phyloP scores from a whole-genome alignment of 1,140 invertebrate genomes.

The Spodoptera frugiperda region DNA sequence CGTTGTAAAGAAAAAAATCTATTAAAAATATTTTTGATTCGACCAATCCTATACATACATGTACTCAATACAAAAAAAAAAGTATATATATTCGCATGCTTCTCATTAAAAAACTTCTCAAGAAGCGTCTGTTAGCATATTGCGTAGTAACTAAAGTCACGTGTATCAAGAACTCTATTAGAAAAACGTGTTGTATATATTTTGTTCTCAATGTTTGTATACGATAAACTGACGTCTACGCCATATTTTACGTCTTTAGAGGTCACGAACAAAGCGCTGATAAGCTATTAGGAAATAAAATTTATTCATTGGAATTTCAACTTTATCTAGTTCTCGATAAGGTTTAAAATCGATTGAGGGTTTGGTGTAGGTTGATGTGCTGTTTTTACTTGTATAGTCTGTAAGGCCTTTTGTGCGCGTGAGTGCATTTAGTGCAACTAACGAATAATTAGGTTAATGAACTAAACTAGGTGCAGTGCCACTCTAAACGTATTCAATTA shows the following conservation, averaged over 20 bases:
- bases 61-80: too few species aligned
- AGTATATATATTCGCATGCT: too few species aligned
- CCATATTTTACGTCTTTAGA: constrained; percentile 9
- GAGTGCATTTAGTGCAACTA: constrained; percentile 12
- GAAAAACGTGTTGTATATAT: background rate
- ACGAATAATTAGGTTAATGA: constrained; percentile 28
- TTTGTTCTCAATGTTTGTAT: background rate
- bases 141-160: background rate
- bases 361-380: background rate
- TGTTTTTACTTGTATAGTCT: too few species aligned
- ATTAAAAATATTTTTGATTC: too few species aligned
- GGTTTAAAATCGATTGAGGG: too few species aligned
- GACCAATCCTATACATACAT: too few species aligned
- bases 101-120: too few species aligned
- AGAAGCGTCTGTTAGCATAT: too few species aligned
- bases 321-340: too few species aligned
- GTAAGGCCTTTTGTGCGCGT: background rate
- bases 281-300: background rate
- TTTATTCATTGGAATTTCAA: too few species aligned
- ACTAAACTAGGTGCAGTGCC: constrained; percentile 3
- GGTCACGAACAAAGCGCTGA: constrained; percentile 26
- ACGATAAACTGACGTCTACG: constrained; percentile 2
- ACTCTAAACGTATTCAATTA: too few species aligned
- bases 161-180: background rate
- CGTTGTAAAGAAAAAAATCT: too few species aligned